Evolutionary conservation across 2,113 vertebrate genomes (phyloP).

Genomic region (Tragelaphus strepsiceros): DNA sequence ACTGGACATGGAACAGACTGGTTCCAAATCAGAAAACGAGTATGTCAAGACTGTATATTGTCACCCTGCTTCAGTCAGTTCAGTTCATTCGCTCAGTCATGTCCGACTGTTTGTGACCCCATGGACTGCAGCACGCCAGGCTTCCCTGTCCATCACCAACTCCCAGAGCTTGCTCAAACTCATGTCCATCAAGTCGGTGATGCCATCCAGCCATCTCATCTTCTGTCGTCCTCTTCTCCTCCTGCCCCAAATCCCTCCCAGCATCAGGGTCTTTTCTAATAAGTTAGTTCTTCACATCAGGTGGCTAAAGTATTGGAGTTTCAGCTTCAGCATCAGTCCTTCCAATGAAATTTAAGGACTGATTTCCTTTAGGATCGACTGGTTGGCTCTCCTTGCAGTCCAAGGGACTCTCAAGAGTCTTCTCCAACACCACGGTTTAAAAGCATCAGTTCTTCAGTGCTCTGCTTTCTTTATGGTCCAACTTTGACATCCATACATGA

Average conservation of each 20-base stretch:
- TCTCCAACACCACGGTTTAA: neutral
- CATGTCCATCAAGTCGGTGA: accelerated
- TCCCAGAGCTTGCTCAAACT: neutral
- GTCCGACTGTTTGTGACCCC: too few relatives aligned
- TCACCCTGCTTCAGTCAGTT: too few relatives aligned
- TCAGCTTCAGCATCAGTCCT: neutral
- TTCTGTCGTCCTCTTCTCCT: neutral
- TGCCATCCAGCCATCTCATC: neutral
- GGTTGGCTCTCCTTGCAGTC: neutral
- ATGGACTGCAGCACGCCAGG: neutral
- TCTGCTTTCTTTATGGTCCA: neutral
- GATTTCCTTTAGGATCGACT: neutral
- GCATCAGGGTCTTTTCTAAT: neutral
- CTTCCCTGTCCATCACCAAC: neutral
- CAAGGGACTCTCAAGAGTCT: neutral
- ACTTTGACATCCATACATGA: neutral
- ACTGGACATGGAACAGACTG: too few relatives aligned
- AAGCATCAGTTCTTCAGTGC: accelerated
- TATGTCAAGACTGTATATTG: too few relatives aligned
- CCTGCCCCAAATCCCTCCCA: neutral
- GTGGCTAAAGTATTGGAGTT: neutral
- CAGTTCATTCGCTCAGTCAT: too few relatives aligned
- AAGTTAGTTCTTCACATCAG: neutral
- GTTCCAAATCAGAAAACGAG: too few relatives aligned
- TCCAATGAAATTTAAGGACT: neutral